phyloP scores from a whole-genome alignment of 2,888 invertebrate species.

The Cheiracanthium punctorium region DNA sequence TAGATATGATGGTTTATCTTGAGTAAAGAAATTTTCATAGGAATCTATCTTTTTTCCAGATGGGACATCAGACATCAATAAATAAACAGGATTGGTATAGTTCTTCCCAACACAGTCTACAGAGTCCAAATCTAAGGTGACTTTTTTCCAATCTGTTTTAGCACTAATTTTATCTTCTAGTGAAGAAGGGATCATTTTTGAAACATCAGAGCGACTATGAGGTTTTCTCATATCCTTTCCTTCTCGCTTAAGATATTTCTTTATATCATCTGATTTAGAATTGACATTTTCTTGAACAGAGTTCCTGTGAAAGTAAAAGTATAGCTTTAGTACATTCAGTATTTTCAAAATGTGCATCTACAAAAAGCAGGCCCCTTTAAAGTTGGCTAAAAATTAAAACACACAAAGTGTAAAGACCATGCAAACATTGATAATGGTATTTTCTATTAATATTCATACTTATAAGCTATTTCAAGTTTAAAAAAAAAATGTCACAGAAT shows the following conservation, averaged over 20 bases:
- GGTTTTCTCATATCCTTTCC: conserved; percentile 45
- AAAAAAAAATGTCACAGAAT: too few species aligned
- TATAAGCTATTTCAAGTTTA: too few species aligned
- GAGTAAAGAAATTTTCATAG: conserved; percentile 44
- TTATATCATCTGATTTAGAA: conserved; percentile 21
- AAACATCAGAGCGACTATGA: conserved; percentile 69
- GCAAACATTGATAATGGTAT: too few species aligned
- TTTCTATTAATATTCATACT: too few species aligned
- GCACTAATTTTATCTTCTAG: conserved; percentile 38
- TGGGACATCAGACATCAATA: conserved; percentile 70
- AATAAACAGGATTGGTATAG: conserved; percentile 65
- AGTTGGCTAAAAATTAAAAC: background rate
- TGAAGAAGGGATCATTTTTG: conserved; percentile 68
- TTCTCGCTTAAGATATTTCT: conserved; percentile 49
- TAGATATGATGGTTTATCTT: conserved; percentile 34
- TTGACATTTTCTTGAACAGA: background rate
- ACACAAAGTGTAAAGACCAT: too few species aligned
- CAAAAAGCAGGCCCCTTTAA: background rate
- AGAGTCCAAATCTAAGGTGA: conserved; percentile 25
- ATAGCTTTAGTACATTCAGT: too few species aligned
- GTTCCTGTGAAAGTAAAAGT: conserved; percentile 29
- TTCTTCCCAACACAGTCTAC: conserved; percentile 39
- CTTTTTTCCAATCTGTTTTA: conserved; percentile 45
- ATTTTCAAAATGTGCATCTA: too few species aligned
- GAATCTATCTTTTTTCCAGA: conserved; percentile 59